Evolutionary conservation across 2,113 vertebrate species (phyloP).

Genomic region (Herpailurus yagouaroundi): DNA sequence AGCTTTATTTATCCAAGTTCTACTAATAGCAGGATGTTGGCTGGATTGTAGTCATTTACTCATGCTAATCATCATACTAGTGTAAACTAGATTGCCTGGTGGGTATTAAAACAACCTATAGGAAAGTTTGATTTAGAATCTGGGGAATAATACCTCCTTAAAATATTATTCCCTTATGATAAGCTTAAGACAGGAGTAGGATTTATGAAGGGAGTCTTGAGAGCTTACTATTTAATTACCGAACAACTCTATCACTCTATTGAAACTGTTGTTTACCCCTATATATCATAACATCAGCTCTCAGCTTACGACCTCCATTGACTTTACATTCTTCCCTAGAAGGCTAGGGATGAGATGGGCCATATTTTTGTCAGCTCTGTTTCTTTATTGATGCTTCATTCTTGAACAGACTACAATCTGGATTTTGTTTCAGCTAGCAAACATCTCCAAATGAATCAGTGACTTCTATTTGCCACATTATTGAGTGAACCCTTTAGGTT

Average conservation of each 20-base stretch:
- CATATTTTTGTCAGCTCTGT: not conserved
- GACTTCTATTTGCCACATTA: not conserved
- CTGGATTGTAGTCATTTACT: not conserved
- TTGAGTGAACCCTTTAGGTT: not conserved
- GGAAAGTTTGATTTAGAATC: slow-evolving; percentile 9
- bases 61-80: not conserved
- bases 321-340: not conserved
- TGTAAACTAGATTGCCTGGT: slow-evolving; percentile 5
- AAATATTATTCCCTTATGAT: not conserved
- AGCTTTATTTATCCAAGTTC: not conserved
- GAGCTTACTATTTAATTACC: not conserved
- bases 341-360: not conserved
- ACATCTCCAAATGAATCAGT: not conserved
- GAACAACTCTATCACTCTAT: not conserved
- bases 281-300: not conserved
- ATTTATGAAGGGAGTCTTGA: not conserved
- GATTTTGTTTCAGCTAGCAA: not conserved
- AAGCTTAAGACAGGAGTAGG: not conserved
- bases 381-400: not conserved
- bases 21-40: not conserved
- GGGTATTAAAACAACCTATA: not conserved
- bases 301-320: not conserved
- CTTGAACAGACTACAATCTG: not conserved
- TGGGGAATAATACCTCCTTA: not conserved
- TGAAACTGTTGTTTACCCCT: not conserved